Conservation (phyloP, 2,888 invertebrate genomes). For the Andricus quercusramuli region DNA sequence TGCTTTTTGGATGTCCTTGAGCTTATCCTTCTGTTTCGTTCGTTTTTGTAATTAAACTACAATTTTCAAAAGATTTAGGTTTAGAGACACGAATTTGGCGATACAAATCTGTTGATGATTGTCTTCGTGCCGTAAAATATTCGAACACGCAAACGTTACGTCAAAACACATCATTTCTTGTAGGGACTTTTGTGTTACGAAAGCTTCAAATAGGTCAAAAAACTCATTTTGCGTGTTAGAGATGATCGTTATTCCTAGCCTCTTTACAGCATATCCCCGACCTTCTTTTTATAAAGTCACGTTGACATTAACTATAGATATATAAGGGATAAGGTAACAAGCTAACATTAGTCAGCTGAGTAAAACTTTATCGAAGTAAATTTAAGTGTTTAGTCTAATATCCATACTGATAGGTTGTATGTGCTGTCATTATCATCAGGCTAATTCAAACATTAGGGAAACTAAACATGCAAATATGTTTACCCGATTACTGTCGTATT, state of each 20-base stretch:
- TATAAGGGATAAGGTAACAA: not conserved
- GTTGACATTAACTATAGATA: constrained; percentile 16
- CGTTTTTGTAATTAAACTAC: not conserved
- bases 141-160: constrained; percentile 8
- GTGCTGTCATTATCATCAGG: not conserved
- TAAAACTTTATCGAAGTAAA: not conserved
- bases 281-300: not conserved
- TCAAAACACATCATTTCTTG: not conserved
- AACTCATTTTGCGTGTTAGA: constrained; percentile 11
- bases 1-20: too few relatives aligned
- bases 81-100: not conserved
- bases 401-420: not conserved
- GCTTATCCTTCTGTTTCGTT: not conserved
- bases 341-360: not conserved
- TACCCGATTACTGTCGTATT: not conserved
- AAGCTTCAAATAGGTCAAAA: not conserved
- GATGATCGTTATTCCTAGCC: not conserved
- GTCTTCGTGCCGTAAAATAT: constrained; percentile 14
- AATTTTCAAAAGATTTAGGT: not conserved
- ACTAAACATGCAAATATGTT: not conserved
- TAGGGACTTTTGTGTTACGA: not conserved
- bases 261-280: not conserved
- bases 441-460: constrained; percentile 9
- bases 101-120: not conserved
- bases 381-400: not conserved